Evolutionary conservation across 2,797 vertebrate genomes (phyloP).

Genomic region (Mormyrops boulengeri): DNA sequence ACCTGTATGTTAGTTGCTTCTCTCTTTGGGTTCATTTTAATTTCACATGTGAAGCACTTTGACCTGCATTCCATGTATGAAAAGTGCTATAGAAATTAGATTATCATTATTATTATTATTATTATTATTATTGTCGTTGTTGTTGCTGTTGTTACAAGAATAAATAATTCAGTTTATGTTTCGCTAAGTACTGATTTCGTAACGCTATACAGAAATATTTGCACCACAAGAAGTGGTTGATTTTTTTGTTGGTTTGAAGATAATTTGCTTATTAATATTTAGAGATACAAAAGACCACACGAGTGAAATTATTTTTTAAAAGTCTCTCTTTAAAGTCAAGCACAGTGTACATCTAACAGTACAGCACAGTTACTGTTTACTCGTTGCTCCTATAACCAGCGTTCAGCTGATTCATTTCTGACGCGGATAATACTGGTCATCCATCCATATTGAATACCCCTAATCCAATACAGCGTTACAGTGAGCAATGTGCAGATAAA

Average conservation of each 20-base stretch:
- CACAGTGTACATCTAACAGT: not conserved
- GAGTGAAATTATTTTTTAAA: not conserved
- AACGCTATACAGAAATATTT: not conserved
- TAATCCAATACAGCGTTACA: not conserved
- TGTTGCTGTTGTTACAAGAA: not conserved
- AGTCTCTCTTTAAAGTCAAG: not conserved
- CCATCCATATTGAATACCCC: not conserved
- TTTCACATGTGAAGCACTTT: not conserved
- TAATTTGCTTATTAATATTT: not conserved
- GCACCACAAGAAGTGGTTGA: not conserved
- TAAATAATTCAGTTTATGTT: not conserved
- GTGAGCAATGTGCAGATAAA: not conserved
- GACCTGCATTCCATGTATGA: not conserved
- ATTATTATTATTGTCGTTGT: not conserved
- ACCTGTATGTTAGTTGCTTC: not conserved
- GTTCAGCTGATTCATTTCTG: not conserved
- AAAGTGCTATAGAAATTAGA: not conserved
- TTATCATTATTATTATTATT: not conserved
- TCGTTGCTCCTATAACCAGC: not conserved
- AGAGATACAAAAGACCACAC: not conserved
- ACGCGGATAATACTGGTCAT: not conserved
- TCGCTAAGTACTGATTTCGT: not conserved
- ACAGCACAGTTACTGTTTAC: not conserved
- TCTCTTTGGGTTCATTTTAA: not conserved
- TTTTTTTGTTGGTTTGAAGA: not conserved